These are phyloP conservation scores for Aviceda subcristata DNA, from an alignment of 2,113 vertebrate genomes.

Conservation along the genomic window DNA sequence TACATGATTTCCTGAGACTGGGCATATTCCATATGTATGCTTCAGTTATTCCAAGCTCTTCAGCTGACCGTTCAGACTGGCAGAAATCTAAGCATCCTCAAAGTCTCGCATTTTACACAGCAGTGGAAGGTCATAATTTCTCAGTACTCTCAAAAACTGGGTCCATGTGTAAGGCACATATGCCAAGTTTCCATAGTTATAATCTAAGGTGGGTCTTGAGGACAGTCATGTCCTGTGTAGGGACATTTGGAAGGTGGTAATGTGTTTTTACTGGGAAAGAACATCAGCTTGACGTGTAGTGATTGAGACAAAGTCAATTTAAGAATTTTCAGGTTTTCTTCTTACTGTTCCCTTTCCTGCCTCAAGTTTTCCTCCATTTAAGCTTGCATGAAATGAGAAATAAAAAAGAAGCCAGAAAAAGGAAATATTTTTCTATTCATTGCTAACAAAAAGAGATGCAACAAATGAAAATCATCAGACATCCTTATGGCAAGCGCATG, in stretches of 20 bases:
- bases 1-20: background rate
- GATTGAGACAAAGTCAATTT: background rate
- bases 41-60: background rate
- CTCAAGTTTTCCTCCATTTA: background rate
- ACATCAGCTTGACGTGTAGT: background rate
- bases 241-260: background rate
- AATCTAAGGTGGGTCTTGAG: background rate
- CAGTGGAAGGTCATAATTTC: background rate
- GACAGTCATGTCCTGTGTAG: background rate
- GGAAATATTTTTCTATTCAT: background rate
- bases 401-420: background rate
- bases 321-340: background rate
- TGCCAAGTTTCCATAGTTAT: background rate
- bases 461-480: background rate
- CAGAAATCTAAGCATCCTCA: background rate
- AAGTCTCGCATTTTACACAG: background rate
- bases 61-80: background rate
- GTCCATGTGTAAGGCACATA: background rate
- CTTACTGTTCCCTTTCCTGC: background rate
- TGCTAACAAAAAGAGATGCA: constrained; percentile 18
- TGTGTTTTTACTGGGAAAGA: background rate
- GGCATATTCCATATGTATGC: background rate
- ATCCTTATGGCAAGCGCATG: background rate
- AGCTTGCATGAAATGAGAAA: background rate
- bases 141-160: background rate